Base-by-base conservation (phyloP, 2,113 vertebrate species). In the Equus przewalskii region DNA sequence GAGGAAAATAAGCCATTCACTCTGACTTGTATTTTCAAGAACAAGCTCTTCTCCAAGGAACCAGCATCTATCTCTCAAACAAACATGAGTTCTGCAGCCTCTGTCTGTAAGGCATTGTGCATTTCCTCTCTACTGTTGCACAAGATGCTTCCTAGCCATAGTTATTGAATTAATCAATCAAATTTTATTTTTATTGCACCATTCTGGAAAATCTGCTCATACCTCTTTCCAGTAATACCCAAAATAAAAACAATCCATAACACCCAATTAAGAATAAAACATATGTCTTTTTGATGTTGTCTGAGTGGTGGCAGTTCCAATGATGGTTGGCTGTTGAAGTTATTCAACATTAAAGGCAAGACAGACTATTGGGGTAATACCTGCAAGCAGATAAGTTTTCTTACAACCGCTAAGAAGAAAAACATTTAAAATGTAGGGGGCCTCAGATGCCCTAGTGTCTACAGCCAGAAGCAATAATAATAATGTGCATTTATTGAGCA, bases 151-250 rank as follows among this genome's bases (percentile, higher is more conserved):
- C 95, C 96, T 96, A 97, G 89, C 56, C 88, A 15, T 72, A 96
- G 95, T 85, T 97, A 98, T 94, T 98, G 96, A 98, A 98, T 98
- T 98, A 98, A 99, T 98, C 98, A 98, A 99, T 98, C 98, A 98
- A 65, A 80, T 95, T 98, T 98, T 98, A 97, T 98, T 98, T 99
- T 99, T 98, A 98, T 98, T 97, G 41, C 96, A 92, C 89, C 97
- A 56, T 98, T 98, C 98, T 98, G 98, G 98, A 99, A 99, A 98
- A 98, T 94, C 72, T 58, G 85, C 97, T 98, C 92, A 56, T 98
- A 94, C 64, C 41, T 46, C 96, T 98, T 99, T 98, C 97, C 98
- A 98, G 98, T 98, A 99, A 99, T 22, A 97, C 96, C 96, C 80
- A 97, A 98, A 98, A 97, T 91, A 96, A 98, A 97, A 98, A 6